Percentiles rank a stretch among this genome's conserved stretches.
These are phyloP conservation scores for Clostera curtula DNA, from an alignment of 2,888 invertebrate species.

Conservation along the genomic window DNA sequence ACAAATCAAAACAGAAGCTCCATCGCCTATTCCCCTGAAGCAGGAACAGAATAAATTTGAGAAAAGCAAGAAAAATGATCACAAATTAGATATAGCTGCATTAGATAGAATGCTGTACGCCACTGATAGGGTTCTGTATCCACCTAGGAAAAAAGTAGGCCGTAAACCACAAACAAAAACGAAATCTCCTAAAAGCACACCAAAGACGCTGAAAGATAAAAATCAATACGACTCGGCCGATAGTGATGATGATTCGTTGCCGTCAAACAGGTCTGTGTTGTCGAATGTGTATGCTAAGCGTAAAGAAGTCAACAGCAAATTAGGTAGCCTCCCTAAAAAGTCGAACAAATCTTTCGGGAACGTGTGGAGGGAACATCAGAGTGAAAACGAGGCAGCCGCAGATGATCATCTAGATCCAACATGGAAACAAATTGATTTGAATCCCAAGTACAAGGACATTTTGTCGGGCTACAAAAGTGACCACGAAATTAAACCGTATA, in stretches of 20 bases:
- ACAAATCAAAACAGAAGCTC: constrained; percentile 66
- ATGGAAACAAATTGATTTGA: constrained; percentile 78
- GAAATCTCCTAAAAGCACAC: constrained; percentile 42
- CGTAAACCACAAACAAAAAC: constrained; percentile 74
- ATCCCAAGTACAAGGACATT: constrained; percentile 77
- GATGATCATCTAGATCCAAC: constrained; percentile 77
- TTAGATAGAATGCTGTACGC: constrained; percentile 82
- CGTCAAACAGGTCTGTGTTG: constrained; percentile 55
- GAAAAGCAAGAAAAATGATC: constrained; percentile 54
- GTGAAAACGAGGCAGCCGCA: constrained; percentile 67
- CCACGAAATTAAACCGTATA: constrained; percentile 68
- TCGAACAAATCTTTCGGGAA: constrained; percentile 53
- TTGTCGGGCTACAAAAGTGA: constrained; percentile 77
- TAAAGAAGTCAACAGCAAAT: constrained; percentile 65
- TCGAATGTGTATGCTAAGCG: constrained; percentile 70
- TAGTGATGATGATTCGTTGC: constrained; percentile 51
- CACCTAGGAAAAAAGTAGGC: constrained; percentile 83
- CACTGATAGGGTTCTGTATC: constrained; percentile 84
- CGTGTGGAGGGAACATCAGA: constrained; percentile 64
- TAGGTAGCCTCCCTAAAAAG: constrained; percentile 53
- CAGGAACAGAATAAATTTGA: constrained; percentile 62
- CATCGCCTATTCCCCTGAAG: constrained; percentile 61
- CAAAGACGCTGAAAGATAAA: constrained; percentile 62
- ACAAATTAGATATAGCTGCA: constrained; percentile 71
- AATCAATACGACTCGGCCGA: constrained; percentile 62